These are phyloP conservation scores for Orchesella flavescens DNA, from an alignment of 2,888 invertebrate genomes.

Conservation along the genomic window DNA sequence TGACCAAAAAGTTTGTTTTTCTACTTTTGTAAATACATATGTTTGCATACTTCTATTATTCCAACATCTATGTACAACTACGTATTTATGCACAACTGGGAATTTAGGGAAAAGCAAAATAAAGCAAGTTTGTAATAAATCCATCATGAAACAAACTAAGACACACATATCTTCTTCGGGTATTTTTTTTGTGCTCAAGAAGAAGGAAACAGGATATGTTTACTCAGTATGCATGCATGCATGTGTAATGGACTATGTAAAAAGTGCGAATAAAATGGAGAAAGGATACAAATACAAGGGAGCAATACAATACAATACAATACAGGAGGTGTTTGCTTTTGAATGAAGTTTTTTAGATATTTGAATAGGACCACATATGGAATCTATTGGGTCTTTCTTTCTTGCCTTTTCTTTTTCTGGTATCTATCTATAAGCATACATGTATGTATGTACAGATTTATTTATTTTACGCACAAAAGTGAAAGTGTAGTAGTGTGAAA, in stretches of 20 bases:
- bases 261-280: slow-evolving; percentile 42
- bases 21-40: background rate
- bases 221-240: slow-evolving; percentile 18
- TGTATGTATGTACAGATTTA: background rate
- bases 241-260: slow-evolving; percentile 33
- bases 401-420: too few relatives aligned
- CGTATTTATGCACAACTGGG: slow-evolving; percentile 24
- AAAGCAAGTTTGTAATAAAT: slow-evolving; percentile 56
- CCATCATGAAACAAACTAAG: slow-evolving; percentile 58
- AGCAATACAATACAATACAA: background rate
- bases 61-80: background rate
- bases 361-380: background rate
- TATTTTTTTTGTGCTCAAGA: slow-evolving; percentile 17
- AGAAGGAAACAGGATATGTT: background rate
- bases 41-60: background rate
- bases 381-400: slow-evolving; percentile 13
- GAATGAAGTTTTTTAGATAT: background rate
- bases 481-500: background rate
- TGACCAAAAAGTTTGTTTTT: background rate
- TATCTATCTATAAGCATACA: too few relatives aligned
- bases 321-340: too few relatives aligned
- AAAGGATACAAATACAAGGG: background rate
- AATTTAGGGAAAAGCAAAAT: slow-evolving; percentile 12
- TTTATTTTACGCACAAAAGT: background rate
- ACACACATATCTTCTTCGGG: slow-evolving; percentile 41